Base-by-base conservation (phyloP, 2,888 invertebrate genomes). In the Nephrotoma guestfalica region DNA sequence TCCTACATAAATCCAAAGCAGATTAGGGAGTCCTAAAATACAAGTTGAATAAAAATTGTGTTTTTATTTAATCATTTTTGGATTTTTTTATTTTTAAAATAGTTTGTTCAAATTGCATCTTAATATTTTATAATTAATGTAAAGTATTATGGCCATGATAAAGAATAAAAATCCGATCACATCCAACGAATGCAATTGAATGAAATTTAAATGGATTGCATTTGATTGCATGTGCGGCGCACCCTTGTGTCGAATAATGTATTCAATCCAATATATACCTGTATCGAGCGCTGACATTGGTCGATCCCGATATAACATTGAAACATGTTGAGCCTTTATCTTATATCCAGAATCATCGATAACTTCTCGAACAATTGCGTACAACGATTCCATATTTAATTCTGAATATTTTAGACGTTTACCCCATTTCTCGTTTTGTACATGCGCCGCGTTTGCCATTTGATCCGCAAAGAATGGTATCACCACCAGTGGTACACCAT, bases 141-240 rank as follows among this genome's bases (percentile, higher is more conserved):
- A 51, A 4, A 51, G 51, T 5, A 6, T 6, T 90, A 1, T 89
- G 89, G 0, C 89, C 90, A 83, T n/a, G 83, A 30, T 83, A 9
- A 83, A 6, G 2, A 18, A 30, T 18, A 83, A 83, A 83, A 83
- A 40, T 18, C 7, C 40, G 9, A 83, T 83, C 30, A 83, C 83
- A 83, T 83, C 83, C 11, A 83, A 11, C 9, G 83, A 83, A 40
- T 83, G 83, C 7, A 83, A 40, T 83, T 83, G 83, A 41, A 83
- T 13, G 40, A 83, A 83, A 83, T 41, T 83, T 13, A 83, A 41
- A 30, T 83, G 40, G 11, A 83, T 83, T 41, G 83, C 83, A 0
- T 40, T 41, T n/a, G 83, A 83, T 83, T 40, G 83, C 83, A 83
- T 11, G 40, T 83, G 83, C 0, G 4, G 11, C 6, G 83, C 83